phyloP scores from a whole-genome alignment of 1,140 invertebrate species.

The Zaprionus africanus region DNA sequence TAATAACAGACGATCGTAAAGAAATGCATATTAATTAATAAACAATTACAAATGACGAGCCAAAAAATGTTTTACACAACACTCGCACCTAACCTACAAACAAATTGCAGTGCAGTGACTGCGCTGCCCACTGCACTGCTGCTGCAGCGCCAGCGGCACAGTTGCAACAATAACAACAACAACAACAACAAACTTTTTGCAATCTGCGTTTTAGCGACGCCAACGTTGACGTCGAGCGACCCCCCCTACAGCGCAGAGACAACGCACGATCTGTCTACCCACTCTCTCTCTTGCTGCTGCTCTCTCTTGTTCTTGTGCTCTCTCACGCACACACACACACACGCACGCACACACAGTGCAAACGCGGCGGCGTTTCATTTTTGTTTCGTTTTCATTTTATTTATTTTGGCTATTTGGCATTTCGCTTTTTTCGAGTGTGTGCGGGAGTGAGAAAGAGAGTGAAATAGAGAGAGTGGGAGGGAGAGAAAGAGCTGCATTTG shows the following conservation, averaged over 20 bases:
- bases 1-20: slow-evolving; percentile 34
- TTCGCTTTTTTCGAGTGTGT: slow-evolving; percentile 25
- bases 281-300: slow-evolving; percentile 16
- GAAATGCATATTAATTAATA: slow-evolving; percentile 51
- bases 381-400: slow-evolving; percentile 47
- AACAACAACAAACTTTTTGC: slow-evolving; percentile 44
- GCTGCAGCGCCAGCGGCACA: slow-evolving; percentile 42
- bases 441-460: neutral
- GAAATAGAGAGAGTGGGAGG: neutral
- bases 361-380: slow-evolving; percentile 49
- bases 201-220: slow-evolving; percentile 54
- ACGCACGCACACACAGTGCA: slow-evolving; percentile 14
- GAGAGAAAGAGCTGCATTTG: slow-evolving; percentile 51
- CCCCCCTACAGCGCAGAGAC: slow-evolving; percentile 38
- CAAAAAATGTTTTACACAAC: slow-evolving; percentile 72
- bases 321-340: slow-evolving; percentile 4
- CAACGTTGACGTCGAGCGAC: slow-evolving; percentile 31
- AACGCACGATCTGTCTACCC: slow-evolving; percentile 55
- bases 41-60: slow-evolving; percentile 50
- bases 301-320: slow-evolving; percentile 24
- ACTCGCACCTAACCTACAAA: slow-evolving; percentile 80
- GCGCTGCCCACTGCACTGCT: slow-evolving; percentile 47
- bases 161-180: slow-evolving; percentile 21
- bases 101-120: slow-evolving; percentile 25
- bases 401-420: slow-evolving; percentile 57